Percentiles rank a stretch among this genome's conserved stretches.
These are phyloP conservation scores for Panthera leo DNA, from an alignment of 2,113 vertebrate species.

Conservation along the genomic window DNA sequence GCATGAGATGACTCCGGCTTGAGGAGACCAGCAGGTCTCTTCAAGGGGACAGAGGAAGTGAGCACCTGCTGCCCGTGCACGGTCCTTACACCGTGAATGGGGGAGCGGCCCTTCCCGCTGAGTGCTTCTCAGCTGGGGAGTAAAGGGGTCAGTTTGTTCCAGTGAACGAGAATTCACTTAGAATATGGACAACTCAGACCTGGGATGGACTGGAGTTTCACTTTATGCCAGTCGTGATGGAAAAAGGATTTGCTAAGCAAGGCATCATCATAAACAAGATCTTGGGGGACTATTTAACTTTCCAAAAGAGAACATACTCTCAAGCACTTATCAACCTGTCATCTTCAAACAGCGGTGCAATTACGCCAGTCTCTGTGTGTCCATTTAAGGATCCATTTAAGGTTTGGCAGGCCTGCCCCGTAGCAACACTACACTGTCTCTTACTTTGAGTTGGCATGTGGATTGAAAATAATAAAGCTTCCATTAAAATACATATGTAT, in stretches of 20 bases:
- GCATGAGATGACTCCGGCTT: not conserved
- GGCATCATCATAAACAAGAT: not conserved
- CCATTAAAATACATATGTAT: not conserved
- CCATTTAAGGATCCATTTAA: not conserved
- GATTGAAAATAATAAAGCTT: not conserved
- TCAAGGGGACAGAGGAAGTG: not conserved
- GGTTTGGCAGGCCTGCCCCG: not conserved
- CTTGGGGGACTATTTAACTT: not conserved
- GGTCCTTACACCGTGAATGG: not conserved
- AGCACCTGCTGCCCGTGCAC: accelerated
- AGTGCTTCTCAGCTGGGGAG: not conserved
- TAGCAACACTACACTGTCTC: not conserved
- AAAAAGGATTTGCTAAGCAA: not conserved
- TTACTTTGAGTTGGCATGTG: not conserved
- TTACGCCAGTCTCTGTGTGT: not conserved
- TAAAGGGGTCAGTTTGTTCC: not conserved
- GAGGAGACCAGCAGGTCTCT: not conserved
- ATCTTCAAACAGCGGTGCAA: not conserved
- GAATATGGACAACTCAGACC: not conserved
- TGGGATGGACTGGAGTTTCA: not conserved
- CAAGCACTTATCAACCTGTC: not conserved
- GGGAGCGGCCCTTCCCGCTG: not conserved
- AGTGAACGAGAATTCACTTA: not conserved
- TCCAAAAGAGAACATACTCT: not conserved
- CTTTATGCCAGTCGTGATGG: not conserved